phyloP scores from a whole-genome alignment of 2,888 invertebrate genomes.

The Frankliniella intonsa region DNA sequence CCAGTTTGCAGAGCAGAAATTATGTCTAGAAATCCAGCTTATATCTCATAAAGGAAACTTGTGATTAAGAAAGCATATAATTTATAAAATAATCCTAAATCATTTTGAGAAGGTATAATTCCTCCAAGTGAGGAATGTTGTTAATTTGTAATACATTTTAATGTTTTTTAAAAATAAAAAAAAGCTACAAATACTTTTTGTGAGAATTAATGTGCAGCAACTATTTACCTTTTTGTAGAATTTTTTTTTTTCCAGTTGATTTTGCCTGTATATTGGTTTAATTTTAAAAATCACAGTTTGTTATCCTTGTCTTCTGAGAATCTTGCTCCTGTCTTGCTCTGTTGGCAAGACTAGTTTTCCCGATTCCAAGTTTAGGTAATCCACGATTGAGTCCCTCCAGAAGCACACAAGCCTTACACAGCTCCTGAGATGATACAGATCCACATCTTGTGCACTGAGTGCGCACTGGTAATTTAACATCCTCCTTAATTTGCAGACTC shows the following conservation, averaged over 20 bases:
- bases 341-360: slow-evolving; percentile 77
- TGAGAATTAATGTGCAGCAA: neutral
- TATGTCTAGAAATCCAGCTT: slow-evolving; percentile 66
- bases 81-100: neutral
- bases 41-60: slow-evolving; percentile 49
- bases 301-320: slow-evolving; percentile 32
- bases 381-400: slow-evolving; percentile 94
- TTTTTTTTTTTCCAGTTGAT: too few species aligned
- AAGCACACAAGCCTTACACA: slow-evolving; percentile 95
- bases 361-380: slow-evolving; percentile 82
- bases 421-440: slow-evolving; percentile 84
- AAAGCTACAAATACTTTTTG: neutral
- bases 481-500: slow-evolving; percentile 74
- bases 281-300: neutral
- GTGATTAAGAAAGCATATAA: neutral
- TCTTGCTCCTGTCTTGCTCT: slow-evolving; percentile 54
- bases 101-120: neutral
- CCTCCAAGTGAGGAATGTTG: neutral
- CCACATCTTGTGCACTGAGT: slow-evolving; percentile 80
- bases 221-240: neutral
- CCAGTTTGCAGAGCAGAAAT: slow-evolving; percentile 75
- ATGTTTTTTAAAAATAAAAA: neutral
- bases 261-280: neutral
- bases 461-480: slow-evolving; percentile 73
- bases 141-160: neutral